These are phyloP conservation scores for Macroglossus sobrinus DNA, from an alignment of 2,113 vertebrate genomes.

Conservation along the genomic window DNA sequence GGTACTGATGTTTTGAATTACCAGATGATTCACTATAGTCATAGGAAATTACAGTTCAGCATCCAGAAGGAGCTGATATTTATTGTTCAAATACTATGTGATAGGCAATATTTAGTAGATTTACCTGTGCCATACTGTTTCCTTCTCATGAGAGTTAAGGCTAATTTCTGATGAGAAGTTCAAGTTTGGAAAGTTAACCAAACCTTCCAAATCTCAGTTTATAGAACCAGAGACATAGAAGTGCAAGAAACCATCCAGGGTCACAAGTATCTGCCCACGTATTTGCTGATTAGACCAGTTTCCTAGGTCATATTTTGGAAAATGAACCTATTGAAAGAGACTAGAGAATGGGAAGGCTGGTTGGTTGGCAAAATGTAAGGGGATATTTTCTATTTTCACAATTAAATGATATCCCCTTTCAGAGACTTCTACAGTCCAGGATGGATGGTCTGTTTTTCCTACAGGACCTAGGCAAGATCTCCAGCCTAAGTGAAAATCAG, in stretches of 20 bases:
- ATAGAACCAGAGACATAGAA: not conserved
- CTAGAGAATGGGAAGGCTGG: not conserved
- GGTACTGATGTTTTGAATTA: not conserved
- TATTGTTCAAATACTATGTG: not conserved
- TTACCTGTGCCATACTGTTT: not conserved
- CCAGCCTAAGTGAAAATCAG: not conserved
- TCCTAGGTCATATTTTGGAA: not conserved
- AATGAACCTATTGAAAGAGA: not conserved
- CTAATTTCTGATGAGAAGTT: not conserved
- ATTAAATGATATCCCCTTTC: not conserved
- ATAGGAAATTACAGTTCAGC: not conserved
- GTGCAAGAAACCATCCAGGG: not conserved
- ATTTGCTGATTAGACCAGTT: not conserved
- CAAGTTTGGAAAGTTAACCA: not conserved
- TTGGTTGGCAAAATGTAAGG: not conserved
- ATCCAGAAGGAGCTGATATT: not conserved
- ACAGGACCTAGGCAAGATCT: not conserved
- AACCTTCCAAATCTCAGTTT: not conserved
- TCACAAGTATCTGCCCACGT: rapidly evolving
- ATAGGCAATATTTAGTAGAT: not conserved
- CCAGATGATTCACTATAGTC: not conserved
- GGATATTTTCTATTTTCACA: not conserved
- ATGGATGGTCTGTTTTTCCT: not conserved
- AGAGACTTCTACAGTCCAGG: not conserved
- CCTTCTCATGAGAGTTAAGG: not conserved